Percentiles rank a stretch among this genome's conserved stretches.
phyloP scores from a whole-genome alignment of 2,888 invertebrate genomes.

The Melanostoma scalare region DNA sequence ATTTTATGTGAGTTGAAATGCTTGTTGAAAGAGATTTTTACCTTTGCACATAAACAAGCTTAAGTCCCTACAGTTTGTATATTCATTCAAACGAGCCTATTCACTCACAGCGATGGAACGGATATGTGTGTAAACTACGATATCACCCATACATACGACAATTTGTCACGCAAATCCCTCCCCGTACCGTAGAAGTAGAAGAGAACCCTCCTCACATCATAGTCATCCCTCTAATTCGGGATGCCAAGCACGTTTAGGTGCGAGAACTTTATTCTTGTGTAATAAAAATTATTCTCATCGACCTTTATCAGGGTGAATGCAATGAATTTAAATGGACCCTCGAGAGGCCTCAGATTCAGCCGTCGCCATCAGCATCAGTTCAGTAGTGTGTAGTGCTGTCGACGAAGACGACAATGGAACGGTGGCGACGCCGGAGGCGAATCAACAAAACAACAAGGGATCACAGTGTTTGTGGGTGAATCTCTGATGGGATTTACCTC shows the following conservation, averaged over 20 bases:
- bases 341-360: background rate
- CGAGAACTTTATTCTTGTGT: constrained; percentile 66
- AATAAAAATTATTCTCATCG: constrained; percentile 72
- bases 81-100: constrained; percentile 50
- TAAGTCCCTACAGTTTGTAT: constrained; percentile 26
- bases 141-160: constrained; percentile 59
- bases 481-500: constrained; percentile 50
- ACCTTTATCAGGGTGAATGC: constrained; percentile 66
- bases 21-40: constrained; percentile 60
- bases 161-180: constrained; percentile 66
- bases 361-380: background rate
- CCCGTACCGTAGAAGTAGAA: constrained; percentile 4
- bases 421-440: constrained; percentile 16
- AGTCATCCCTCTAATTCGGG: constrained; percentile 18
- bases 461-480: constrained; percentile 15
- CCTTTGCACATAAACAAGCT: constrained; percentile 61
- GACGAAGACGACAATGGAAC: too few species aligned
- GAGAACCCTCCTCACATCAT: background rate
- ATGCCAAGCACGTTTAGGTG: constrained; percentile 71
- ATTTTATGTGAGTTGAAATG: constrained; percentile 66
- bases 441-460: constrained; percentile 33
- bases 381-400: too few species aligned
- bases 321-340: constrained; percentile 72
- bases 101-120: constrained; percentile 1
- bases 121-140: constrained; percentile 25